Conservation (phyloP, 2,113 vertebrate species). For the Crotalus helleri region DNA sequence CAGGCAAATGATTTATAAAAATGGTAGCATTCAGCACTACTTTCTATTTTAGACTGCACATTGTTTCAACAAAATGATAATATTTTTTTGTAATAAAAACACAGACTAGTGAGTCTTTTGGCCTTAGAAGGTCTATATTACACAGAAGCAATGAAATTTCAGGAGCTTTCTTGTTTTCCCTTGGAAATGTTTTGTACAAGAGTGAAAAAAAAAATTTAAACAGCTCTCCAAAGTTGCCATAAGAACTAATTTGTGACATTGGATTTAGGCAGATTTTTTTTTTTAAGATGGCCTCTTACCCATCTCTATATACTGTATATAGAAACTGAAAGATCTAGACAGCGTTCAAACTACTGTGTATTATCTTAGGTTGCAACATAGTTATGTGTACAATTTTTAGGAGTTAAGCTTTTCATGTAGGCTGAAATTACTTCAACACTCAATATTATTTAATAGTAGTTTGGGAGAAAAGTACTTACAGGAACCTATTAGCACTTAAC, state of each 20-base stretch:
- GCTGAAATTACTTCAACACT: not conserved
- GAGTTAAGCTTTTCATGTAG: fast-evolving
- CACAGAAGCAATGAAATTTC: not conserved
- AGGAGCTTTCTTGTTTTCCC: not conserved
- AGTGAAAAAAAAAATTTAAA: not conserved
- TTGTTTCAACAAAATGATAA: not conserved
- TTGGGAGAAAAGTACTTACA: not conserved
- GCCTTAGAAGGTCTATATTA: not conserved
- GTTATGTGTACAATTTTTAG: not conserved
- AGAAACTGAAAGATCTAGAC: slow-evolving; percentile 9
- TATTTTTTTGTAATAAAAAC: not conserved
- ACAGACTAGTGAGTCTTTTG: not conserved
- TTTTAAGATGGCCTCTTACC: not conserved
- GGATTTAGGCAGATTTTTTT: slow-evolving; percentile 18
- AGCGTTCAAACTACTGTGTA: not conserved
- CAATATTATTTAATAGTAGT: not conserved
- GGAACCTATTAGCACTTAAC: not conserved
- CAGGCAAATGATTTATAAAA: not conserved
- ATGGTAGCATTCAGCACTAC: fast-evolving
- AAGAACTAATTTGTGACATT: slow-evolving; percentile 17
- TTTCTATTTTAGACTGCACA: slow-evolving; percentile 1
- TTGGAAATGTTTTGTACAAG: not conserved
- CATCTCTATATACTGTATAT: not conserved
- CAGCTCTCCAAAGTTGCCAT: slow-evolving; percentile 22
- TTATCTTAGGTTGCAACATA: slow-evolving; percentile 3